Evolutionary conservation across 2,797 vertebrate species (phyloP).

Genomic region (Chelonia mydas): DNA sequence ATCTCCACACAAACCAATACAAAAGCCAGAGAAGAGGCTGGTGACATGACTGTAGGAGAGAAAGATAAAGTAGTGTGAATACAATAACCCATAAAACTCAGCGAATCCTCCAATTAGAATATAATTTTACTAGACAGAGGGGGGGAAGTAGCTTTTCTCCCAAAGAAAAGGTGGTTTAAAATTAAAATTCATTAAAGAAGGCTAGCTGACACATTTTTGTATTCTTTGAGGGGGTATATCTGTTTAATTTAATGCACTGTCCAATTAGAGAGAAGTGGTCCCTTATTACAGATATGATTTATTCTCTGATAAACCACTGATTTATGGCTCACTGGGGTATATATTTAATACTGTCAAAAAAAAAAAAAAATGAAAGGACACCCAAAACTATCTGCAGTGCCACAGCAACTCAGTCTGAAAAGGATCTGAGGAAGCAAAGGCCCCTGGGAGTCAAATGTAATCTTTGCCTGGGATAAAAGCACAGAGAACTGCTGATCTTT

Average conservation of each 20-base stretch:
- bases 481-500: conserved; percentile 78
- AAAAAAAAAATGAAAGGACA: conserved; percentile 79
- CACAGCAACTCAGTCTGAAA: conserved; percentile 95
- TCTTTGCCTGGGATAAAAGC: conserved; percentile 83
- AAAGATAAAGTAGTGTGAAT: conserved; percentile 51
- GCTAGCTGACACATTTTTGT: conserved; percentile 75
- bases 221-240: conserved; percentile 80
- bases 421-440: conserved; percentile 87
- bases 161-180: conserved; percentile 78
- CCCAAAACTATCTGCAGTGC: conserved; percentile 95
- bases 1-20: not conserved
- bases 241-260: conserved; percentile 80
- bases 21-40: not conserved
- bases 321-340: conserved; percentile 81
- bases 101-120: conserved; percentile 55
- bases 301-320: conserved; percentile 83
- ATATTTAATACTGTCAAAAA: conserved; percentile 81
- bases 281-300: conserved; percentile 84
- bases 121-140: conserved; percentile 60
- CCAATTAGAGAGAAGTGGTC: conserved; percentile 84
- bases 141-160: conserved; percentile 62
- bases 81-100: conserved; percentile 62
- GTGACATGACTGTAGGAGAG: not conserved
- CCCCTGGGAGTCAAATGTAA: conserved; percentile 85
- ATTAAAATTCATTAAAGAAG: conserved; percentile 81